Evolutionary conservation across 2,113 vertebrate species (phyloP).

Genomic region (Eulemur macaco): DNA sequence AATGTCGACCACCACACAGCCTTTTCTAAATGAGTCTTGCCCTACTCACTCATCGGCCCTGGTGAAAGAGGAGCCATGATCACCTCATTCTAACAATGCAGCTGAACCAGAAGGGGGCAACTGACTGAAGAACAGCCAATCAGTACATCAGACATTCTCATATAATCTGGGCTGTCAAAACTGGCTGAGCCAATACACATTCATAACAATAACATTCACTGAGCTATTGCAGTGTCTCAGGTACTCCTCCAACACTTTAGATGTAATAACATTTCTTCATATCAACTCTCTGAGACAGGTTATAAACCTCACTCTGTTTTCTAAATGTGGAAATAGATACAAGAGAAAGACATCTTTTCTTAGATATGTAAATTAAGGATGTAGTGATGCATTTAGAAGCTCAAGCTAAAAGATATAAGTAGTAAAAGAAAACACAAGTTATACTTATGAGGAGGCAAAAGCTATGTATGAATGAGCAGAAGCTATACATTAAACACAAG

Average conservation of each 20-base stretch:
- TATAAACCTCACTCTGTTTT: neutral
- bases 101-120: neutral
- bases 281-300: neutral
- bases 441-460: neutral
- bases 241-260: neutral
- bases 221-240: neutral
- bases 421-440: neutral
- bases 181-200: neutral
- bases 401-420: neutral
- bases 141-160: rapidly evolving
- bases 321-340: neutral
- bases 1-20: neutral
- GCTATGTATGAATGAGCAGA: neutral
- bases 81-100: neutral
- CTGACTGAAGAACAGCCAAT: neutral
- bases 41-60: neutral
- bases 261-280: neutral
- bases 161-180: neutral
- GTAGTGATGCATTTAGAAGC: neutral
- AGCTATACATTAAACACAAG: neutral
- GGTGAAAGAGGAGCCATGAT: neutral
- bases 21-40: neutral
- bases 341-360: neutral
- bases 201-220: neutral
- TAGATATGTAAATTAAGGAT: neutral